These are phyloP conservation scores for Latheticus oryzae DNA, from an alignment of 2,888 invertebrate genomes.

Conservation along the genomic window DNA sequence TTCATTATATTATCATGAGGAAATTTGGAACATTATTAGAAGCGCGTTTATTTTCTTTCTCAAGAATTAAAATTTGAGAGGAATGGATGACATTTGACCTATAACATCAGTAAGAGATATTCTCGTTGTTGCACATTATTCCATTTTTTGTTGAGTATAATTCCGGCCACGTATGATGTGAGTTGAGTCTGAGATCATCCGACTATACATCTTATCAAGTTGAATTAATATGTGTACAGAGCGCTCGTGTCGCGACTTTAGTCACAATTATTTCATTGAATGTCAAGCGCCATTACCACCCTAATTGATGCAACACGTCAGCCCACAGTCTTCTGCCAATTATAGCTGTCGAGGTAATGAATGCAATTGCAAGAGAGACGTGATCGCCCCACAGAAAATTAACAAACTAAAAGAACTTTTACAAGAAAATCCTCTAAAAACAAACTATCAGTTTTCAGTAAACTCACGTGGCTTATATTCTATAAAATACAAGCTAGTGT, in stretches of 20 bases:
- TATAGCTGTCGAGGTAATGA: constrained; percentile 50
- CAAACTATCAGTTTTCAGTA: too few species aligned
- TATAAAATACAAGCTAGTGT: constrained; percentile 53
- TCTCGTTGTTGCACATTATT: too few species aligned
- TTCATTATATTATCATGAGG: too few species aligned
- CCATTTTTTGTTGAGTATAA: constrained; percentile 12
- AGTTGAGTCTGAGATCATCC: constrained; percentile 38
- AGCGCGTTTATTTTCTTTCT: too few species aligned
- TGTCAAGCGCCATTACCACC: constrained; percentile 53
- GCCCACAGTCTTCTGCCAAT: constrained; percentile 50
- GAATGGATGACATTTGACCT: too few species aligned
- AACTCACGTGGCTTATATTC: too few species aligned
- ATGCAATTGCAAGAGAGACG: constrained; percentile 51
- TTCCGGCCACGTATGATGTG: constrained; percentile 34
- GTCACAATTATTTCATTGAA: constrained; percentile 55
- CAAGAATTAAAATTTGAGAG: too few species aligned
- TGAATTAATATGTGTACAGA: constrained; percentile 53
- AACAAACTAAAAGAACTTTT: too few species aligned
- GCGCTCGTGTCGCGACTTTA: constrained; percentile 51
- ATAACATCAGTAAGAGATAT: too few species aligned
- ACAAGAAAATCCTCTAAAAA: too few species aligned
- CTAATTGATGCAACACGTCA: constrained; percentile 53
- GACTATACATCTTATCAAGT: constrained; percentile 49
- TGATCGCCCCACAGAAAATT: constrained; percentile 41
- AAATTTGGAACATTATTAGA: too few species aligned